Conservation (phyloP, 2,888 invertebrate species). For the Cremastinae sp. region DNA sequence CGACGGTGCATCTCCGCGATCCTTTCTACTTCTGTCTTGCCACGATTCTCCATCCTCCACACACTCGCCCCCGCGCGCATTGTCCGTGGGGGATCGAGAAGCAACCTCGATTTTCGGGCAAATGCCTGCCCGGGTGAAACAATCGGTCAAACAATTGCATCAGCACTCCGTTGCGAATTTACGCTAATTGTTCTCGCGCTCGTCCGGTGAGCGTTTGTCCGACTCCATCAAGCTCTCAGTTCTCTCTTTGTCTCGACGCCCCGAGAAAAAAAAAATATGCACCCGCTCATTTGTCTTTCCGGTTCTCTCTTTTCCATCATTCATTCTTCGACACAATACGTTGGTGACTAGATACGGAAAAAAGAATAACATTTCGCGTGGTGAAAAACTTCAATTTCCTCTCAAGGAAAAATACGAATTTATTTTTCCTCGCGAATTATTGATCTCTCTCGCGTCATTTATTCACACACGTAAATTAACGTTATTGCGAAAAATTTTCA, state of each 20-base stretch:
- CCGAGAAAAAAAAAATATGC: neutral
- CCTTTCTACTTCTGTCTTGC: slow-evolving; percentile 5
- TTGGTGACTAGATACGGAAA: slow-evolving; percentile 53
- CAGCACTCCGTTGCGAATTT: slow-evolving; percentile 69
- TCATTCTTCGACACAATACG: slow-evolving; percentile 60
- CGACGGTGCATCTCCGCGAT: slow-evolving; percentile 18
- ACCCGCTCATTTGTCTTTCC: neutral
- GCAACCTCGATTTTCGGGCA: slow-evolving; percentile 46
- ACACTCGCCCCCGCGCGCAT: slow-evolving; percentile 42
- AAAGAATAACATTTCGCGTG: slow-evolving; percentile 2
- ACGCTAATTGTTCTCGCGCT: slow-evolving; percentile 71
- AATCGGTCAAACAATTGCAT: slow-evolving; percentile 75
- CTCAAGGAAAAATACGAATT: too few species aligned
- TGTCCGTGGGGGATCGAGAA: too few species aligned
- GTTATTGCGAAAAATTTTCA: neutral
- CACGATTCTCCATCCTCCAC: slow-evolving; percentile 37
- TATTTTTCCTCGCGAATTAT: too few species aligned
- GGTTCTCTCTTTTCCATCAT: slow-evolving; percentile 31
- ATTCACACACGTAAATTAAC: neutral
- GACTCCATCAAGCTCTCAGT: neutral
- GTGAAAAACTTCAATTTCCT: neutral
- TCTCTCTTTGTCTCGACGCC: neutral
- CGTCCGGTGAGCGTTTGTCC: slow-evolving; percentile 33
- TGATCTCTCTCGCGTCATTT: too few species aligned
- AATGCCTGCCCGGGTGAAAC: slow-evolving; percentile 68